Conservation (phyloP, 2,888 invertebrate species). For the Lucinisca nassula region DNA sequence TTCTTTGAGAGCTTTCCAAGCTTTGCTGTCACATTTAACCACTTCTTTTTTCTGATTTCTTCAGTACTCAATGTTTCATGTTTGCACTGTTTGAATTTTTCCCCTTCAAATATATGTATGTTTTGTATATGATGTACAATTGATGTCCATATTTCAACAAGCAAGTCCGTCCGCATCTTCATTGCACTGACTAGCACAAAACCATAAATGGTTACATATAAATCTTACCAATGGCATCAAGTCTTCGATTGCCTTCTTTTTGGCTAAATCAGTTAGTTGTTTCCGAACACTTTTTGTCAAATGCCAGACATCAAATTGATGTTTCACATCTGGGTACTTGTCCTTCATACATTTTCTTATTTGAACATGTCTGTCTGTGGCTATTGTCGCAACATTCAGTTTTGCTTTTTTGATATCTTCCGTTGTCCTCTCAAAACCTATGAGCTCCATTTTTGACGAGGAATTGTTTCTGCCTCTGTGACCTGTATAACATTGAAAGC, state of each 20-base stretch:
- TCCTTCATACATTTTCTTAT: conserved; percentile 36
- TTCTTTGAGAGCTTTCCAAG: conserved; percentile 47
- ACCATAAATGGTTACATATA: conserved; percentile 46
- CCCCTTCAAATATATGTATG: conserved; percentile 22
- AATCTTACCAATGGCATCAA: conserved; percentile 27
- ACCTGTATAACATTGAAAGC: conserved; percentile 34
- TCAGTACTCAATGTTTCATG: conserved; percentile 23
- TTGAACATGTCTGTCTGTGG: conserved; percentile 57
- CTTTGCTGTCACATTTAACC: conserved; percentile 39
- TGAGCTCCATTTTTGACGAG: background rate
- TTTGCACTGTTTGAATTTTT: conserved; percentile 15
- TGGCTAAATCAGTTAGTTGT: conserved; percentile 1
- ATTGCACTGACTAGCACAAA: conserved; percentile 40
- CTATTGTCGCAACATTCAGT: background rate
- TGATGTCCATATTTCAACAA: conserved; percentile 42
- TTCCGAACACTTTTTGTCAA: conserved; percentile 30
- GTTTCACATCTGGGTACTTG: conserved; percentile 9
- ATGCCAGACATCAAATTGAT: conserved; percentile 63
- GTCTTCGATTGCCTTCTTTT: background rate
- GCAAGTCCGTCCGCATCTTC: conserved; percentile 30
- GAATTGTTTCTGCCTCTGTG: conserved; percentile 38
- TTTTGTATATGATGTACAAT: conserved; percentile 33
- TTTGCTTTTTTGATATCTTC: background rate
- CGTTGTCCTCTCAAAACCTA: background rate
- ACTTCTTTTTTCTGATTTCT: conserved; percentile 27